phyloP scores from a whole-genome alignment of 1,140 invertebrate genomes.

The Parasteatoda tepidariorum region DNA sequence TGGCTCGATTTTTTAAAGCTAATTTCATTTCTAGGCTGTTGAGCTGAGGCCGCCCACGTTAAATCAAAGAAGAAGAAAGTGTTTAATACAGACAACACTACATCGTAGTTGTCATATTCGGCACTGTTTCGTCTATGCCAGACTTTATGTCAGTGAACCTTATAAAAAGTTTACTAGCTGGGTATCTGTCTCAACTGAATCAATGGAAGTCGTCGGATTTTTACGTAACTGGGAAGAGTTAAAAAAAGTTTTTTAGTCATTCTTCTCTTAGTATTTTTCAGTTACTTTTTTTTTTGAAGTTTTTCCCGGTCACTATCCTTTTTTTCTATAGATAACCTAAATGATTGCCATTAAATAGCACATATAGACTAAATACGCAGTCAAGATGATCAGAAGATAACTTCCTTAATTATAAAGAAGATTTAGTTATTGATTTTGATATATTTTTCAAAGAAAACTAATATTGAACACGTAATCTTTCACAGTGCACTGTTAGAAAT shows the following conservation, averaged over 20 bases:
- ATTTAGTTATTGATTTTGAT: no score
- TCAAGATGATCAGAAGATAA: no score
- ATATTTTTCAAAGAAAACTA: not conserved
- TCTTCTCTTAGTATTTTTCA: not conserved
- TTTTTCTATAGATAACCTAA: conserved; percentile 22
- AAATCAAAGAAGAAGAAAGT: not conserved
- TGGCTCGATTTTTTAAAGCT: no score
- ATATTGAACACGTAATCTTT: not conserved
- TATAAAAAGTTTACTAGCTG: not conserved
- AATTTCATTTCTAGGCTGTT: no score
- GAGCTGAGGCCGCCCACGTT: not conserved
- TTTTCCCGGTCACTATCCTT: not conserved
- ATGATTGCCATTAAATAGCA: conserved; percentile 24
- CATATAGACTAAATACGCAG: not conserved
- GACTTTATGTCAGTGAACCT: conserved; percentile 22
- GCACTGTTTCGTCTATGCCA: not conserved
- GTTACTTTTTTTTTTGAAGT: not conserved
- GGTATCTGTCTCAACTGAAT: not conserved
- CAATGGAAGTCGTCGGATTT: conserved; percentile 1
- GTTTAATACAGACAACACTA: not conserved
- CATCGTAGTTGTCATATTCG: not conserved
- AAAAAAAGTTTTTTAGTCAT: conserved; percentile 8
- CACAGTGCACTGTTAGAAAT: no score
- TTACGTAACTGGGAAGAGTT: conserved; percentile 1
- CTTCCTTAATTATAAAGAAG: no score